Evolutionary conservation across 2,888 invertebrate genomes (phyloP).

Genomic region (Scotopteryx bipunctaria): DNA sequence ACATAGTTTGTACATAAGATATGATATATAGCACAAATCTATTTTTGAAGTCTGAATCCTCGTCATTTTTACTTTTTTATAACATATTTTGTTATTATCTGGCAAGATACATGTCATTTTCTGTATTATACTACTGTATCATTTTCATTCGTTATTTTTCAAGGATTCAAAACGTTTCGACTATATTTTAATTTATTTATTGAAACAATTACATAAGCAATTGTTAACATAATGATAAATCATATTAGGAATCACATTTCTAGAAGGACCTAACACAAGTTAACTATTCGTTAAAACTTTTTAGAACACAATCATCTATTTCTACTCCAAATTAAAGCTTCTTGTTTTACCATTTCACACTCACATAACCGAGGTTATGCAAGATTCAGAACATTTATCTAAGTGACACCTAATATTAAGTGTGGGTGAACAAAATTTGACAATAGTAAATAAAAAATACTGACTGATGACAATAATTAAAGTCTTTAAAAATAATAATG

Average conservation of each 20-base stretch:
- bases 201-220: neutral
- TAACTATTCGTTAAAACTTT: slow-evolving; percentile 61
- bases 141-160: neutral
- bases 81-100: too few species aligned
- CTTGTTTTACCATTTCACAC: slow-evolving; percentile 74
- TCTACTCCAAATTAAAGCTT: slow-evolving; percentile 83
- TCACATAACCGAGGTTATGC: slow-evolving; percentile 54
- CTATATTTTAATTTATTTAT: neutral
- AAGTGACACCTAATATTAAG: slow-evolving; percentile 58
- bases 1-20: neutral
- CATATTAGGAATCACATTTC: slow-evolving; percentile 14
- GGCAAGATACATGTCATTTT: too few species aligned
- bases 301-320: slow-evolving; percentile 72
- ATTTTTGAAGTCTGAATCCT: too few species aligned
- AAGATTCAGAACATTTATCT: slow-evolving; percentile 60
- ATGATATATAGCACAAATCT: neutral
- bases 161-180: neutral
- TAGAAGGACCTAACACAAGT: slow-evolving; percentile 43
- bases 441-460: slow-evolving; percentile 15
- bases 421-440: slow-evolving; percentile 48
- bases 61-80: too few species aligned
- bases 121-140: neutral
- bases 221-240: neutral
- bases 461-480: neutral
- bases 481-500: too few species aligned